These are phyloP conservation scores for Podarcis muralis DNA, from an alignment of 2,113 vertebrate genomes.

Conservation along the genomic window DNA sequence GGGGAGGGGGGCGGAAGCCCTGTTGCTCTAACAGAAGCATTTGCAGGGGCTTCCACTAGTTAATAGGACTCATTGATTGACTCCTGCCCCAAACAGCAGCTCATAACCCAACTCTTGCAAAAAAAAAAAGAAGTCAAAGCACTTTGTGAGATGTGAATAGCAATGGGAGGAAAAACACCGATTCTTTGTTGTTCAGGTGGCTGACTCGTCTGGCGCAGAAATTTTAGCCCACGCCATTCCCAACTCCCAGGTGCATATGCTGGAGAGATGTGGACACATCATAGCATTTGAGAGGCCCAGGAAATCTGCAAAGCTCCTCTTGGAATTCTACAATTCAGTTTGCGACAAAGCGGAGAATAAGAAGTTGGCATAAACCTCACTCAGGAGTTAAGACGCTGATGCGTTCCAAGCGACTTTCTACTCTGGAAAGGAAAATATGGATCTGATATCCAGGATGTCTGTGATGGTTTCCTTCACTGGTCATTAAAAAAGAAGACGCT, in stretches of 20 bases:
- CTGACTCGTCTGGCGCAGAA: conserved; percentile 1
- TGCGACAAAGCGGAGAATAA: background rate
- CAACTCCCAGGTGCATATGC: background rate
- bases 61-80: too few species aligned
- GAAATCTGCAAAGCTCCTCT: background rate
- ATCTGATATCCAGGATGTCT: background rate
- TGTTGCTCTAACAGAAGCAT: background rate
- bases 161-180: background rate
- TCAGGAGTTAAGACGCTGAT: background rate
- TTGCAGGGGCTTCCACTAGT: too few species aligned
- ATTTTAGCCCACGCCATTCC: background rate
- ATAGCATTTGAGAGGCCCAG: background rate
- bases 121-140: too few species aligned
- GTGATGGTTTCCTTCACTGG: background rate
- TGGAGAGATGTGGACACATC: background rate
- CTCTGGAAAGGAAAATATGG: background rate
- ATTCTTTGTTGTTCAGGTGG: background rate
- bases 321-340: conserved; percentile 1
- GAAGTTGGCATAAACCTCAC: background rate
- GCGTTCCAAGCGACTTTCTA: background rate
- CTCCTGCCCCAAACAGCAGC: too few species aligned
- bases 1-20: background rate
- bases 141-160: background rate
- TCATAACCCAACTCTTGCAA: too few species aligned
- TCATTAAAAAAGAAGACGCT: too few species aligned